These are phyloP conservation scores for Trichoplusia ni DNA, from an alignment of 1,140 invertebrate genomes.

Conservation along the genomic window DNA sequence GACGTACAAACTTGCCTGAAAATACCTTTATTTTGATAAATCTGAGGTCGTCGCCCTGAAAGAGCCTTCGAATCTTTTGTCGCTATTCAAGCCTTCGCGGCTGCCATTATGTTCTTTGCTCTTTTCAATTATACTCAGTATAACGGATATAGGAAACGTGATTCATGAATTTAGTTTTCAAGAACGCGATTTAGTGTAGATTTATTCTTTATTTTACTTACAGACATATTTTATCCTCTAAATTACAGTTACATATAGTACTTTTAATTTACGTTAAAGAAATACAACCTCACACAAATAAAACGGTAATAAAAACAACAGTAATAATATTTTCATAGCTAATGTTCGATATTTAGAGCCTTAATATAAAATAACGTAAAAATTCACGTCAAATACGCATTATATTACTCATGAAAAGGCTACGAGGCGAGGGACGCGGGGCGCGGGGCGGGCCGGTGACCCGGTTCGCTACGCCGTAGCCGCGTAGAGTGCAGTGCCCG, in stretches of 20 bases:
- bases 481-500: constrained; percentile 70
- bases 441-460: constrained; percentile 52
- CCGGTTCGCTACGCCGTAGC: constrained; percentile 61
- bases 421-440: neutral
- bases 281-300: neutral
- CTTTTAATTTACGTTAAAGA: too few relatives aligned
- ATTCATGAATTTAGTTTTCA: too few relatives aligned
- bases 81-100: neutral
- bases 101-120: neutral
- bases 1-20: neutral
- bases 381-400: constrained; percentile 29
- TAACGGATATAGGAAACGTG: too few relatives aligned
- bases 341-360: constrained; percentile 17
- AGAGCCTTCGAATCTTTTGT: constrained; percentile 8
- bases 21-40: constrained; percentile 7
- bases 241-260: too few relatives aligned
- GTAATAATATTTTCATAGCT: constrained; percentile 8
- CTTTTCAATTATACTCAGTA: neutral
- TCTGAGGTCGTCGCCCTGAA: constrained; percentile 8
- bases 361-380: constrained; percentile 16
- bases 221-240: too few relatives aligned
- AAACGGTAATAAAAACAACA: neutral
- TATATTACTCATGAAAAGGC: constrained; percentile 14
- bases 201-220: too few relatives aligned
- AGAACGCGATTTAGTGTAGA: too few relatives aligned